phyloP scores from a whole-genome alignment of 2,113 vertebrate species.

The Eclectus roratus region DNA sequence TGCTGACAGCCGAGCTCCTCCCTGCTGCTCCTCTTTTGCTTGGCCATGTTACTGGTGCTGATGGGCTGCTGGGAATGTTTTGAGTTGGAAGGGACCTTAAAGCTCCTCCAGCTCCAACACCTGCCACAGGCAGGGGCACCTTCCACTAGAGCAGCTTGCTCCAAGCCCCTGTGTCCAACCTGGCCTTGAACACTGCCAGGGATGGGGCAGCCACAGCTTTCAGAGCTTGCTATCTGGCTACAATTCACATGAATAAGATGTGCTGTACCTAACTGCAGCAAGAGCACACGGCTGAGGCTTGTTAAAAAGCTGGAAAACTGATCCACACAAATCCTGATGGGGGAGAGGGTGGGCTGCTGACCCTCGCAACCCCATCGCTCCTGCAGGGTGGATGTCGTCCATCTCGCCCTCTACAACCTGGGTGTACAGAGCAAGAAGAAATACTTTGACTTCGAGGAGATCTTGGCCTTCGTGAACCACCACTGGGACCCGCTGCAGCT shows the following conservation, averaged over 20 bases:
- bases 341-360: neutral
- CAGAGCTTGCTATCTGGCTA: neutral
- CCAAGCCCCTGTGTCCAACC: neutral
- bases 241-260: neutral
- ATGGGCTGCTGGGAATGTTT: neutral
- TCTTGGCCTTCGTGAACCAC: constrained; percentile 87
- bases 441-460: constrained; percentile 96
- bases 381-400: constrained; percentile 92
- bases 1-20: neutral
- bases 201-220: neutral
- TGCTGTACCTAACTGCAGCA: neutral
- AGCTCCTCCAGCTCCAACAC: neutral
- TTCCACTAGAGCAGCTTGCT: neutral
- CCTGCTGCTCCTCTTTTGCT: neutral
- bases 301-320: neutral
- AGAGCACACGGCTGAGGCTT: neutral
- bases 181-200: neutral
- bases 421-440: constrained; percentile 96
- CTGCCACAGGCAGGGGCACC: neutral
- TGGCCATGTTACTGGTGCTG: neutral
- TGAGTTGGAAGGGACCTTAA: neutral
- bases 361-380: neutral
- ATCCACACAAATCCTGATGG: neutral
- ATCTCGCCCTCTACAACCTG: constrained; percentile 94
- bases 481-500: constrained; percentile 94